Conservation (phyloP, 2,113 vertebrate species). For the Panurus biarmicus region DNA sequence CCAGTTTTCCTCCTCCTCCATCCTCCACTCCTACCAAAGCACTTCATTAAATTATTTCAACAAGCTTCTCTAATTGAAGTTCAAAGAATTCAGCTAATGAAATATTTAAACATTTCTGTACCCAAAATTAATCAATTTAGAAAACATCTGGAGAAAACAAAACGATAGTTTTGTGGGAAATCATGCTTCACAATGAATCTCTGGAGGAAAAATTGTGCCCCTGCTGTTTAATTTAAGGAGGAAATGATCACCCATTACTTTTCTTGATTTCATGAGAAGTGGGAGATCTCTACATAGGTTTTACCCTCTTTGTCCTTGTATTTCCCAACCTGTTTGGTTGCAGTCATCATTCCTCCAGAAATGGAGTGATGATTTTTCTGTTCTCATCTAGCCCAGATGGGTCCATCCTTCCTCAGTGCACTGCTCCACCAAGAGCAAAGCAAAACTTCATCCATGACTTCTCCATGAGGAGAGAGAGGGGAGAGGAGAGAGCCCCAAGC, state of each 20-base stretch:
- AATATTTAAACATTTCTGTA: neutral
- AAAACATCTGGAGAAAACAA: neutral
- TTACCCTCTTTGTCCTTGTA: neutral
- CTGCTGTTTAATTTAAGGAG: neutral
- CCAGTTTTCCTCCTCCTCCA: neutral
- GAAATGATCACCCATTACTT: neutral
- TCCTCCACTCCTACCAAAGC: neutral
- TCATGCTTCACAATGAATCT: rapidly evolving
- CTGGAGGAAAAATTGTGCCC: neutral
- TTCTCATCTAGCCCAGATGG: neutral
- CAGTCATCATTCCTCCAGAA: neutral
- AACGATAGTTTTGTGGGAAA: neutral
- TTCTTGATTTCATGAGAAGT: neutral
- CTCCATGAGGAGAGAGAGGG: neutral
- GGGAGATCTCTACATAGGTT: neutral
- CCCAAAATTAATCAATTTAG: neutral
- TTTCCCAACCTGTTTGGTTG: neutral
- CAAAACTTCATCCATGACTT: neutral
- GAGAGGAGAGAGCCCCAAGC: neutral
- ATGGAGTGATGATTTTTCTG: neutral
- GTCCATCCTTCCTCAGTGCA: neutral
- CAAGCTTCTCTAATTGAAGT: neutral
- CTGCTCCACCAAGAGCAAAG: neutral
- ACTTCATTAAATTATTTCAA: neutral
- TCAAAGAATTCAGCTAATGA: neutral